phyloP scores from a whole-genome alignment of 1,140 invertebrate genomes.

The Drusus annulatus region DNA sequence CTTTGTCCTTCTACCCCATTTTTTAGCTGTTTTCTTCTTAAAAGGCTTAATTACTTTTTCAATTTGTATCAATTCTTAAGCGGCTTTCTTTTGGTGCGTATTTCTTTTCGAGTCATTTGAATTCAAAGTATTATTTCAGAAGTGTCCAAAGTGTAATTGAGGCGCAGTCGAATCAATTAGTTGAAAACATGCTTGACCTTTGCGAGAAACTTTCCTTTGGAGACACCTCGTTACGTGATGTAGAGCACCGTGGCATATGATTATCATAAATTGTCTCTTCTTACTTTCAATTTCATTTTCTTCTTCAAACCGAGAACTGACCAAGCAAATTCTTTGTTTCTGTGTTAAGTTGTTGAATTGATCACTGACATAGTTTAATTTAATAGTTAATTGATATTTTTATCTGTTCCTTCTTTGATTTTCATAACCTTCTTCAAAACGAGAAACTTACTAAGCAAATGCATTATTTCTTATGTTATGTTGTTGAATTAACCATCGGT shows the following conservation, averaged over 20 bases:
- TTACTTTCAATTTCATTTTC: constrained; percentile 19
- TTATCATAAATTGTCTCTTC: constrained; percentile 5
- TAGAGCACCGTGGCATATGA: constrained; percentile 23
- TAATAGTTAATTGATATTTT: neutral
- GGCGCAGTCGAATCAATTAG: neutral
- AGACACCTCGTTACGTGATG: constrained; percentile 26
- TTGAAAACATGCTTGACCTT: constrained; percentile 4
- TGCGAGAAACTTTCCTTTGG: neutral
- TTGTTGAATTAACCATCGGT: neutral
- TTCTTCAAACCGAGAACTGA: neutral
- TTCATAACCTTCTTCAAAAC: constrained; percentile 1
- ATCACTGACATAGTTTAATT: neutral
- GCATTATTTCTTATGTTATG: neutral
- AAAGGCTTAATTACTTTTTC: no score
- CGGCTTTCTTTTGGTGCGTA: no score
- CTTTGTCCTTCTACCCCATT: no score
- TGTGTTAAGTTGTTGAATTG: neutral
- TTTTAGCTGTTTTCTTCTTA: no score
- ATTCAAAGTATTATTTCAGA: no score
- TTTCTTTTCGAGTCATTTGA: no score
- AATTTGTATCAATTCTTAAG: no score
- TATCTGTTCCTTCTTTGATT: neutral
- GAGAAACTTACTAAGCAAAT: no score
- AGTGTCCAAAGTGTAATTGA: neutral
- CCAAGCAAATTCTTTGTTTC: neutral